phyloP scores from a whole-genome alignment of 2,888 invertebrate genomes.

The Phortica magna region DNA sequence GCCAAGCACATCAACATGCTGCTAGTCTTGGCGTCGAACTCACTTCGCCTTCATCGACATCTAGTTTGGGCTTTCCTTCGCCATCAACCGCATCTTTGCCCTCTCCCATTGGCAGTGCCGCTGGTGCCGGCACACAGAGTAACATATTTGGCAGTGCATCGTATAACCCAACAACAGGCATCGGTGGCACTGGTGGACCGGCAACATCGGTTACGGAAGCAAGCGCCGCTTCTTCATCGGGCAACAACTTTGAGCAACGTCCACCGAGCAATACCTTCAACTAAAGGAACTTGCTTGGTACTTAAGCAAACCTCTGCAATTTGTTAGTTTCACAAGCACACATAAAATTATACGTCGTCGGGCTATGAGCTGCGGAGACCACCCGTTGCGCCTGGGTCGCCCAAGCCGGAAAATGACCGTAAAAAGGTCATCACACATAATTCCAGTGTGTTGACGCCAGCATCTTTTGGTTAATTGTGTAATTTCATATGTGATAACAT shows the following conservation, averaged over 20 bases:
- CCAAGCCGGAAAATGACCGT: constrained; percentile 40
- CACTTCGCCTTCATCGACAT: constrained; percentile 66
- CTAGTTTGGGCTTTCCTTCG: constrained; percentile 55
- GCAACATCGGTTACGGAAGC: constrained; percentile 42
- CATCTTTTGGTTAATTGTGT: constrained; percentile 61
- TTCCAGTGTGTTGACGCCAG: constrained; percentile 47
- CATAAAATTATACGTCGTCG: neutral
- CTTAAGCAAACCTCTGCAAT: constrained; percentile 58
- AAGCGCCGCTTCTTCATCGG: constrained; percentile 64
- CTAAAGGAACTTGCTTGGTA: constrained; percentile 54
- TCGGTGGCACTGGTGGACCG: constrained; percentile 39
- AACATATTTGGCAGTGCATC: constrained; percentile 31
- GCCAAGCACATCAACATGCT: constrained; percentile 39
- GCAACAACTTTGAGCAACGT: constrained; percentile 71
- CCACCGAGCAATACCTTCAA: constrained; percentile 75
- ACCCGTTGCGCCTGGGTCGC: constrained; percentile 25
- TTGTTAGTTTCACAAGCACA: constrained; percentile 50
- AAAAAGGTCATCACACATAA: constrained; percentile 61
- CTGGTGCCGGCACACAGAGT: constrained; percentile 9
- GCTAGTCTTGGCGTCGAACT: constrained; percentile 52
- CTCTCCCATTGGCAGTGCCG: constrained; percentile 61
- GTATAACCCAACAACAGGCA: constrained; percentile 23
- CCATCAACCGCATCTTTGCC: constrained; percentile 64
- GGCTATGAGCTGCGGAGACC: constrained; percentile 1
- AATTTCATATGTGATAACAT: constrained; percentile 58